A percentile compares a stretch with the other conserved stretches of the same genome.
Evolutionary conservation across 92 coral and sea anemone species (phyloP).

Genomic region (Virgularia gustaviana): DNA sequence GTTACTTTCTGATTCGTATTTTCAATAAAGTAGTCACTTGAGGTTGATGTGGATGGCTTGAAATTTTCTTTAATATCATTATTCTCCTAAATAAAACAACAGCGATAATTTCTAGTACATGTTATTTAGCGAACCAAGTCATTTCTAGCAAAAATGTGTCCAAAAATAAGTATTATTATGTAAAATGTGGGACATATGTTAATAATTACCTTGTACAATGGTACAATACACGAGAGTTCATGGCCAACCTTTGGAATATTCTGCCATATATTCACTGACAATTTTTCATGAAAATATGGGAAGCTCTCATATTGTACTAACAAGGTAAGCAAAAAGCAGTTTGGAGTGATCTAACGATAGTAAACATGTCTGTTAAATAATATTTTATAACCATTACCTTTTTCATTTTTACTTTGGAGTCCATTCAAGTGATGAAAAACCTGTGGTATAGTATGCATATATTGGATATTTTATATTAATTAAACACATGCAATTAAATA

Average conservation of each 20-base stretch:
- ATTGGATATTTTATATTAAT: too few relatives aligned
- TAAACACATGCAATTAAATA: too few relatives aligned
- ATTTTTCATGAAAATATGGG: conserved; percentile 68
- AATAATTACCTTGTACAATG: conserved; percentile 8
- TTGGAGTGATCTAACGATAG: too few relatives aligned
- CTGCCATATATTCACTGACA: conserved; percentile 53
- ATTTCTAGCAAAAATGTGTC: not conserved
- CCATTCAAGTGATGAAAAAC: conserved; percentile 42
- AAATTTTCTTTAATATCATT: too few relatives aligned
- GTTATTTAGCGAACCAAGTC: too few relatives aligned
- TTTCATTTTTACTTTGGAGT: conserved; percentile 25
- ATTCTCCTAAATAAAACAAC: too few relatives aligned
- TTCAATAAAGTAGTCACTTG: conserved; percentile 67
- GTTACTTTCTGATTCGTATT: conserved; percentile 42
- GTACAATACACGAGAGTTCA: not conserved
- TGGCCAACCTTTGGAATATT: not conserved
- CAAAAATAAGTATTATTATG: not conserved
- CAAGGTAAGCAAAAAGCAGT: not conserved
- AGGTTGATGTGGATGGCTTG: too few relatives aligned
- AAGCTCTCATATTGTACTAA: conserved; percentile 29
- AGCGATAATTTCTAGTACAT: too few relatives aligned
- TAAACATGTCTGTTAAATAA: too few relatives aligned
- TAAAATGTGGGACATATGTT: too few relatives aligned
- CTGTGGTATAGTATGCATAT: too few relatives aligned
- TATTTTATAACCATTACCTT: not conserved